These are phyloP conservation scores for Limnephilus lunatus DNA, from an alignment of 2,888 invertebrate genomes.

Conservation along the genomic window DNA sequence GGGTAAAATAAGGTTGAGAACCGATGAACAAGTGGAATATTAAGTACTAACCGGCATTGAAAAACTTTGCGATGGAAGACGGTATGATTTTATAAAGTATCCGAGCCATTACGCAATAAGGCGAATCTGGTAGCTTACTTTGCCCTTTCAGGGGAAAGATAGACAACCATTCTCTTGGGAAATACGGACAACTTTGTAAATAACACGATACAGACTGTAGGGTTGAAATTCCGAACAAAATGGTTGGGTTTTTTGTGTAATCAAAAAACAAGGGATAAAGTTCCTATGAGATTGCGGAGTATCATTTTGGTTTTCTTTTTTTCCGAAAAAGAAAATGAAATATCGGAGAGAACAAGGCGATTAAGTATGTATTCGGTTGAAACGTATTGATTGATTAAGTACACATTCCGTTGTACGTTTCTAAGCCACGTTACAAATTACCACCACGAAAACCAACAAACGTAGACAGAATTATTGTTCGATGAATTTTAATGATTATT, in stretches of 20 bases:
- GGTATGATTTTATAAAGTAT: constrained; percentile 24
- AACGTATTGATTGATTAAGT: not conserved
- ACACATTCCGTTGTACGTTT: not conserved
- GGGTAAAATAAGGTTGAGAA: too few relatives aligned
- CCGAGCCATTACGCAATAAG: constrained; percentile 38
- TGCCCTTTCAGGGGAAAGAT: constrained; percentile 22
- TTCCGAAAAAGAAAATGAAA: not conserved
- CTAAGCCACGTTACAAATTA: not conserved
- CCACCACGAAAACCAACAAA: not conserved
- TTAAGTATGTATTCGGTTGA: constrained; percentile 2
- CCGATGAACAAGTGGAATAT: too few relatives aligned
- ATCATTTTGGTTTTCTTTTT: not conserved
- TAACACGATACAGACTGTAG: constrained; percentile 20
- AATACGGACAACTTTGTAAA: constrained; percentile 41
- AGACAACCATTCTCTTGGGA: constrained; percentile 33
- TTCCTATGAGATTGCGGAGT: not conserved
- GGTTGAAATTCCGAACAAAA: constrained; percentile 15
- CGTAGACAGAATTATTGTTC: not conserved
- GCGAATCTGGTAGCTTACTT: constrained; percentile 26
- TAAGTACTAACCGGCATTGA: constrained; percentile 9
- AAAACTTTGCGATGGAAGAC: constrained; percentile 35
- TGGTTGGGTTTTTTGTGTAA: constrained; percentile 26
- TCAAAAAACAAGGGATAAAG: constrained; percentile 21
- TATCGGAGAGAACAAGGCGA: not conserved
- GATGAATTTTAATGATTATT: not conserved